Base-by-base conservation (phyloP, 2,888 invertebrate genomes). In the Cactoblastis cactorum region DNA sequence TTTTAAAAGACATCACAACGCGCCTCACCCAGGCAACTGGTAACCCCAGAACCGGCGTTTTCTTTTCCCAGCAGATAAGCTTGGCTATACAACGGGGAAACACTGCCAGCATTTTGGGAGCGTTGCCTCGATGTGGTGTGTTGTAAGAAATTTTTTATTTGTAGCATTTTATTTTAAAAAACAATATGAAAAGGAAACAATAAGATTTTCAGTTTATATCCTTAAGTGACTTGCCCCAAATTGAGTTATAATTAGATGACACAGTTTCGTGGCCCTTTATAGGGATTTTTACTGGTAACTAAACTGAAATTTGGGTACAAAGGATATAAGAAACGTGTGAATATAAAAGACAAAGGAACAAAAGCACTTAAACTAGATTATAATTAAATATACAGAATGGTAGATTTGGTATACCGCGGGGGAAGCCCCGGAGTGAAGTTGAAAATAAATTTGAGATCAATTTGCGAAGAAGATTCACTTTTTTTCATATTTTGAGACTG, bases 341-440 rank as follows among this genome's bases (percentile, higher is more conserved):
- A 76, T 73, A 78, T 75, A 77, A 74, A 76, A 73, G 56, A 67
- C 71, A 80, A 71, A 87, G 87, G 85, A 87, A 87, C 88, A 87
- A 80, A 69, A 84, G 80, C 76, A 56, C 76, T 80, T 80, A 83
- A 63, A 69, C 61, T 65, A 70, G 58, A 64, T 55, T 63, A 52
- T 50, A 53, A 61, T 71, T 74, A 77, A 80, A 77, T 80, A 81
- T 80, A 82, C 80, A 83, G 60, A 70, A 73, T 78, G 78, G 77
- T 80, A 80, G 71, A 78, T 88, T 88, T 88, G 88, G 87, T 88
- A 83, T 88, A 83, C 62, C 59, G 72, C 74, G 74, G 75, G 73
- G 71, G 68, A 73, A 55, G 59, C 72, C 77, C 75, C 74, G 74
- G 63, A 63, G 62, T 66, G 72, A 69, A 63, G 61, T 63, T 22